phyloP scores from a whole-genome alignment of 2,888 invertebrate species.

The Linnaemya tessellans region DNA sequence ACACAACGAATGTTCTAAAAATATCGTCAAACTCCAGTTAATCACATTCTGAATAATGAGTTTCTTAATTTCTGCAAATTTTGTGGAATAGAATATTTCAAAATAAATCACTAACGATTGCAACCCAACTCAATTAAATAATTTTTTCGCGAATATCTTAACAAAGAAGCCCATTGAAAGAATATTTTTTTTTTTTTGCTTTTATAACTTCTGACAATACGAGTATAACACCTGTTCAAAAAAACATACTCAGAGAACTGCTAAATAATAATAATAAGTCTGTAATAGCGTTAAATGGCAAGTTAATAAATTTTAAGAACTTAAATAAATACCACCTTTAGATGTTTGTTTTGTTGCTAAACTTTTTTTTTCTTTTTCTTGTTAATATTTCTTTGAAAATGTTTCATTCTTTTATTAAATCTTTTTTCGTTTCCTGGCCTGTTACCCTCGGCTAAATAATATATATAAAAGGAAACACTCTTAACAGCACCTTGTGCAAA shows the following conservation, averaged over 20 bases:
- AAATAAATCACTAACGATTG: too few relatives aligned
- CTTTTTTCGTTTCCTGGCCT: slow-evolving; percentile 17
- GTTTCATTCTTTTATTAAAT: slow-evolving; percentile 13
- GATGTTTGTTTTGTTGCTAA: slow-evolving; percentile 28
- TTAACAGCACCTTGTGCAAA: slow-evolving; percentile 35
- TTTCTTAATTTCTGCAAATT: too few relatives aligned
- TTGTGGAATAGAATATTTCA: too few relatives aligned
- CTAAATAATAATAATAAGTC: slow-evolving; percentile 39
- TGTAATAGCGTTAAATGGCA: slow-evolving; percentile 53
- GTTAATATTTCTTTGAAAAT: slow-evolving; percentile 1
- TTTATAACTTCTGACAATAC: background rate
- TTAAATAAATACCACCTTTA: slow-evolving; percentile 5
- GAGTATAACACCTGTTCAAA: slow-evolving; percentile 13
- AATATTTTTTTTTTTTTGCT: too few relatives aligned
- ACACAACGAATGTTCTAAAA: too few relatives aligned
- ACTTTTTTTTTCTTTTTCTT: background rate
- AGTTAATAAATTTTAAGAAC: slow-evolving; percentile 36
- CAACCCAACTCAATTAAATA: too few relatives aligned
- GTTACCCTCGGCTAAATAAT: slow-evolving; percentile 17
- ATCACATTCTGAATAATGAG: too few relatives aligned
- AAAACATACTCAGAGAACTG: slow-evolving; percentile 7
- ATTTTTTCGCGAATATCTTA: too few relatives aligned
- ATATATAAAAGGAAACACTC: slow-evolving; percentile 25
- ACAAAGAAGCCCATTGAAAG: too few relatives aligned
- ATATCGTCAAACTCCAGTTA: too few relatives aligned